Base-by-base conservation (phyloP, 23 tunicate genomes). In the Aplidium turbinatum region DNA sequence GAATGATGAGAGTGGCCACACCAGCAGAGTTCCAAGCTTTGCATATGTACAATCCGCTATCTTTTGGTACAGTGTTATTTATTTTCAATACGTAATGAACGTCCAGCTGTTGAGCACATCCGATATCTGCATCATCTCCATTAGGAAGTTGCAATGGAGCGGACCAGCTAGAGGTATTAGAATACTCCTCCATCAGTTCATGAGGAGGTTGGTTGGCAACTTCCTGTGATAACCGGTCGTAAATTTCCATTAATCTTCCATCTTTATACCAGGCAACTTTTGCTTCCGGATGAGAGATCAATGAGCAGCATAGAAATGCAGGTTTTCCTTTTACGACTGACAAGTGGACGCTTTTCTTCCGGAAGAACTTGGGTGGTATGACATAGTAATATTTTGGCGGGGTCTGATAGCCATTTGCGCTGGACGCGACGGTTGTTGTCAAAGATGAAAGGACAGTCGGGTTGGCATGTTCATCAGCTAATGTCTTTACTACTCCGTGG, bases 211-310 rank as follows among this genome's bases (percentile, higher is more conserved):
- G 47, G 53, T 75, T 58, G 7, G 76, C 45, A 16, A 76, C 67
- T 35, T 82, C 78, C 45, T 80, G 96, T 1, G 87, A 80, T 1
- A 88, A 67, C 9, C 96, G 82, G 38, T 81, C 86, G 76, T 80
- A 88, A 3, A 88, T 88, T 33, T 88, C 96, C 83, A 88, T 21
- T 16, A 88, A 69, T 1, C 86, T 58, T 21, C 96, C 87, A 38
- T 88, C 87, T 67, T 88, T 88, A 63, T 88, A 88, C 96, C 96
- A 88, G 33, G 96, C 96, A 4, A 88, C 82, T 69, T 88, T 88
- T 0, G 96, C 87, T 40, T 79, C 81, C 0, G 96, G 96, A 48
- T 81, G 78, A 29, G 96, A 81, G 22, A 88, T 48, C 3, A 88
- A 35, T 0, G 87, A 80, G 42, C 96, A 88, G 0, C 65, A 75